phyloP scores from a whole-genome alignment of 2,113 vertebrate genomes.

The Patagioenas fasciata region DNA sequence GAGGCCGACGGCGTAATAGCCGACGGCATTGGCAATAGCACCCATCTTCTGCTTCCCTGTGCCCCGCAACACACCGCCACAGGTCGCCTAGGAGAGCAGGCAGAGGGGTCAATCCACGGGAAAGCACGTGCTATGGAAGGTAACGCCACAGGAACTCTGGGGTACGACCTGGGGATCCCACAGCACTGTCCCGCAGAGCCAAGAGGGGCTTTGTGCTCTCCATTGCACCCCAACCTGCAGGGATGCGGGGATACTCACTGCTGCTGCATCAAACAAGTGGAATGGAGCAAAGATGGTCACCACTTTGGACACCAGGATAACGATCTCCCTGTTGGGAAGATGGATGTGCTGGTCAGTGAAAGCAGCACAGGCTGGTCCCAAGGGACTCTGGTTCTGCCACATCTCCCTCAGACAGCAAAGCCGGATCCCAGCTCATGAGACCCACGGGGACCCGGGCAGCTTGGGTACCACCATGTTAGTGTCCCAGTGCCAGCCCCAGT shows the following conservation, averaged over 20 bases:
- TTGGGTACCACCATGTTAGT: not conserved
- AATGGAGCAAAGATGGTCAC: slow-evolving; percentile 68
- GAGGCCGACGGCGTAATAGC: slow-evolving; percentile 83
- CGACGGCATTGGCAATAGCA: slow-evolving; percentile 82
- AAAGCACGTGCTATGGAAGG: not conserved
- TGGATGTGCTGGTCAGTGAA: not conserved
- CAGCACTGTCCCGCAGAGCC: not conserved
- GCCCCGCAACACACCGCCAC: slow-evolving; percentile 83
- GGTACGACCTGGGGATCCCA: not conserved
- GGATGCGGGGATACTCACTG: slow-evolving; percentile 65
- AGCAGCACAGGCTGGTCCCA: not conserved
- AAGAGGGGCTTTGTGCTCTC: not conserved
- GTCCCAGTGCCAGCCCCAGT: not conserved
- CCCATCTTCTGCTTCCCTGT: slow-evolving; percentile 89
- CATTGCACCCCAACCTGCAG: not conserved
- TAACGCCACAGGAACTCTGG: too few species aligned
- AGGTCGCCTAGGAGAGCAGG: slow-evolving; percentile 73
- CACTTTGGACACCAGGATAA: slow-evolving; percentile 68
- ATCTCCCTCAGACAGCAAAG: not conserved
- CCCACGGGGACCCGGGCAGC: accelerated
- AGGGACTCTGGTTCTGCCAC: not conserved
- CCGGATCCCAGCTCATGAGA: not conserved
- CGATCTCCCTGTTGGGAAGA: slow-evolving; percentile 62
- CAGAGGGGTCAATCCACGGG: accelerated
- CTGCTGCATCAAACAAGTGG: slow-evolving; percentile 72